Percentiles rank a stretch among this genome's conserved stretches.
phyloP scores from a whole-genome alignment of 1,140 invertebrate genomes.

The Pseudomyrmex pallidus region DNA sequence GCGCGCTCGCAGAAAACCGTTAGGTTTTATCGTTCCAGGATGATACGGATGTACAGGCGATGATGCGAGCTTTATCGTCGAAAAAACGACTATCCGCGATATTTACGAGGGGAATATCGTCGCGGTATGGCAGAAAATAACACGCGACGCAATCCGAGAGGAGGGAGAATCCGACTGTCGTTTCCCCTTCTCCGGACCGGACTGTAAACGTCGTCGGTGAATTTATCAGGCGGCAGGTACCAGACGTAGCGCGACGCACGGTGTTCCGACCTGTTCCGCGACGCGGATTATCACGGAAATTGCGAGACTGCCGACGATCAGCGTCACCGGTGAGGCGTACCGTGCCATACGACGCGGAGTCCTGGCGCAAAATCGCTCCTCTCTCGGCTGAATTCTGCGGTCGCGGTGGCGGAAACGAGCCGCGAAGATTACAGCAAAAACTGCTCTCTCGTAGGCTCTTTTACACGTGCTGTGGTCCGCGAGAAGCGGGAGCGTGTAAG shows the following conservation, averaged over 20 bases:
- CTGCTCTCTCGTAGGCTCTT: slow-evolving; percentile 43
- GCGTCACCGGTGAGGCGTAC: slow-evolving; percentile 61
- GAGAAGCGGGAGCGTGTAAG: slow-evolving; percentile 12
- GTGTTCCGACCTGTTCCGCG: slow-evolving; percentile 40
- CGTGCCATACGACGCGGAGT: slow-evolving; percentile 15
- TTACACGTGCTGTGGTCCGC: slow-evolving; percentile 50
- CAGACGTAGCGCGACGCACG: background rate
- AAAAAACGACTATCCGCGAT: slow-evolving; percentile 31
- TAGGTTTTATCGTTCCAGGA: slow-evolving; percentile 47
- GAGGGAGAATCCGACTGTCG: background rate
- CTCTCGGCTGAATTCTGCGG: slow-evolving; percentile 54
- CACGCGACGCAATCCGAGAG: too few relatives aligned
- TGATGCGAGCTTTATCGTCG: slow-evolving; percentile 19
- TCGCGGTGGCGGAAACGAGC: slow-evolving; percentile 64
- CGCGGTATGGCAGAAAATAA: slow-evolving; percentile 20
- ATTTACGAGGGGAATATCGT: slow-evolving; percentile 29
- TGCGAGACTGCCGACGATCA: slow-evolving; percentile 58
- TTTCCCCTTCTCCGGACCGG: background rate
- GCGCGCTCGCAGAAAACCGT: slow-evolving; percentile 7
- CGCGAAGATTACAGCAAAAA: slow-evolving; percentile 66
- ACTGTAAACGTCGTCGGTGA: slow-evolving; percentile 31
- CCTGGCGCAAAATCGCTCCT: slow-evolving; percentile 50
- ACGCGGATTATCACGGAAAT: slow-evolving; percentile 59
- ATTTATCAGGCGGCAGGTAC: slow-evolving; percentile 40
- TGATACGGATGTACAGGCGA: slow-evolving; percentile 15